Evolutionary conservation across 2,113 vertebrate genomes (phyloP).

Genomic region (rabbit (Oryctolagus cuniculus)): DNA sequence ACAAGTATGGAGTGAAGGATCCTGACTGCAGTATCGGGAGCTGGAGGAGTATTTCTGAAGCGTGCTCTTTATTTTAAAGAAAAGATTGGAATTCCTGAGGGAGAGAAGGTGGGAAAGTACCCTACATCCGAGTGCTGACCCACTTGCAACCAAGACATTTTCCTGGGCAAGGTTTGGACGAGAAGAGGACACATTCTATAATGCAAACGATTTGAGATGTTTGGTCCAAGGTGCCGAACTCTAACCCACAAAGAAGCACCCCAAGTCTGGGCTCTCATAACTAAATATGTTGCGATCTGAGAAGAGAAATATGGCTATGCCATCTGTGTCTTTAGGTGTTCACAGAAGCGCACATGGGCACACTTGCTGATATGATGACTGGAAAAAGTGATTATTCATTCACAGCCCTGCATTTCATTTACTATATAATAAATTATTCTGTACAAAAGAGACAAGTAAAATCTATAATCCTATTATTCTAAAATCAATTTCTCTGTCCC

Average conservation of each 20-base stretch:
- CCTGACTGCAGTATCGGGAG: background rate
- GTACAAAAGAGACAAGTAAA: background rate
- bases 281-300: background rate
- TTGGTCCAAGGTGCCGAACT: background rate
- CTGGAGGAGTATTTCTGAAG: background rate
- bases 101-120: background rate
- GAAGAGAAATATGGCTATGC: background rate
- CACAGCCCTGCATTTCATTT: constrained; percentile 39
- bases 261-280: background rate
- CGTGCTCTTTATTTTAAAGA: constrained; percentile 14
- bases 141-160: background rate
- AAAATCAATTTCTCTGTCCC: background rate
- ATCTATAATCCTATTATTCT: constrained; percentile 3
- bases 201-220: background rate
- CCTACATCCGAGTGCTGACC: background rate
- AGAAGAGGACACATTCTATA: background rate
- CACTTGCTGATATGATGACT: background rate
- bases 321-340: background rate
- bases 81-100: background rate
- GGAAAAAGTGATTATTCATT: constrained; percentile 7
- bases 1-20: background rate
- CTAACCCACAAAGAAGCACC: background rate
- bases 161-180: background rate
- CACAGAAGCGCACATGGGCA: background rate
- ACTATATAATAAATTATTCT: constrained; percentile 53